Base-by-base conservation (phyloP, 2,797 vertebrate genomes). In the Diplodus sargus region DNA sequence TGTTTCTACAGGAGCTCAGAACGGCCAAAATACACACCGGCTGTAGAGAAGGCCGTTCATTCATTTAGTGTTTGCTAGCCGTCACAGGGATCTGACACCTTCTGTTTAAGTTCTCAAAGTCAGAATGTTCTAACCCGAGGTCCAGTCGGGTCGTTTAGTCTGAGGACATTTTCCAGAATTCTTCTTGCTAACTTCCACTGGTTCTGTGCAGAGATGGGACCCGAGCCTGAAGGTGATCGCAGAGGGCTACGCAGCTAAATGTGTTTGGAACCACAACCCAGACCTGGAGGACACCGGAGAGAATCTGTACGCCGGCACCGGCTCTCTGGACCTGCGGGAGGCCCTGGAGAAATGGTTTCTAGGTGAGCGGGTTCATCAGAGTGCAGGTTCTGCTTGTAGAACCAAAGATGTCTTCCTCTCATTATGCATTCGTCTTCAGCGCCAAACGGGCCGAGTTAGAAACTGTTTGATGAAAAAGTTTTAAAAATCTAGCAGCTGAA, bases 231-330 rank as follows among this genome's bases (percentile, higher is more conserved):
- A 90, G 70, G 0, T 91, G 64, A 15, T 92, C 0, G 94, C 95
- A 0, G 91, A 90, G 61, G 20, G 54, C 18, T 94, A 94, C 10
- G 89, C 92, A 0, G 39, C 92, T 1, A 89, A 90, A 49, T 96
- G 95, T 34, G 7, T 79, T 43, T 96, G 94, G 94, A 85, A 81
- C 12, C 92, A 95, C 87, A 96, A 95, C 88, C 88, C 92, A 1
- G 71, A 89, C 0, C 73, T 93, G 69, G 58, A 75, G 20, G 85
- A 93, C 1, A 83, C 87, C 0, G 95, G 95, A 0, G 95, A 96
- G 85, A 96, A 94, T 22, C 86, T 95, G 83, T 95, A 61, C 0
- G 85, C 58, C 0, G 54, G 75, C 5, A 92, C 63, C 0, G 90
- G 87, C 0, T 0, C 18, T 0, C 70, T 95, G 58, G 86, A 92